Evolutionary conservation across 2,113 vertebrate species (phyloP).

Genomic region (Tricholaema leucomelas): DNA sequence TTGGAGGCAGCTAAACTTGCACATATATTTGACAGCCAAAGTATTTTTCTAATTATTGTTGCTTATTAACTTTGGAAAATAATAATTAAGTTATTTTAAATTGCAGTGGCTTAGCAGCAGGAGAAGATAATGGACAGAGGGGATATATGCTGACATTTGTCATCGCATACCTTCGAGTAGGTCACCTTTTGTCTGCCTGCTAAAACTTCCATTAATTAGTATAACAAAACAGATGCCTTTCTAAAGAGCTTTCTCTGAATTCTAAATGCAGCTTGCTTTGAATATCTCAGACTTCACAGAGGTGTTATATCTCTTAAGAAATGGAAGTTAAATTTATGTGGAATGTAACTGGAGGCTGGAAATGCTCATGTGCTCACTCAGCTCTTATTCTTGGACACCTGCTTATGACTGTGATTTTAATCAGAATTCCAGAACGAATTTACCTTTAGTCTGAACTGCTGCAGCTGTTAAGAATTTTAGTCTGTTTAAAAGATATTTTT

Average conservation of each 20-base stretch:
- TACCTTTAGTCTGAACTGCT: not conserved
- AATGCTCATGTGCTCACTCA: not conserved
- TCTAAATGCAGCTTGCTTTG: not conserved
- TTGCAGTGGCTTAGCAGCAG: conserved; percentile 95
- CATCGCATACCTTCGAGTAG: conserved; percentile 97
- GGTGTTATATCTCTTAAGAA: not conserved
- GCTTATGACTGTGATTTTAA: not conserved
- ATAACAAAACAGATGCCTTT: not conserved
- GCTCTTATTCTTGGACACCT: not conserved
- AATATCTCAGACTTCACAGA: not conserved
- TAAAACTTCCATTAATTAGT: conserved; percentile 15
- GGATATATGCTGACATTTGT: conserved; percentile 98
- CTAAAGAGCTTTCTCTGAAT: not conserved
- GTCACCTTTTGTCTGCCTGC: conserved; percentile 64
- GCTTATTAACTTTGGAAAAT: not conserved
- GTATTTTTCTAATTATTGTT: not conserved
- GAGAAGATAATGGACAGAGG: conserved; percentile 99
- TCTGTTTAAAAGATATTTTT: not conserved
- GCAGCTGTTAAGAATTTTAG: not conserved
- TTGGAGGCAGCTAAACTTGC: not conserved
- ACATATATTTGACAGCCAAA: not conserved
- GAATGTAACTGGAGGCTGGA: not conserved
- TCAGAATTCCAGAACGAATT: not conserved
- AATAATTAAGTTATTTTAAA: conserved; percentile 77
- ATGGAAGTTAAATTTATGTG: not conserved